These are phyloP conservation scores for Pycnonotus jocosus DNA, from an alignment of 2,113 vertebrate species.

Conservation along the genomic window DNA sequence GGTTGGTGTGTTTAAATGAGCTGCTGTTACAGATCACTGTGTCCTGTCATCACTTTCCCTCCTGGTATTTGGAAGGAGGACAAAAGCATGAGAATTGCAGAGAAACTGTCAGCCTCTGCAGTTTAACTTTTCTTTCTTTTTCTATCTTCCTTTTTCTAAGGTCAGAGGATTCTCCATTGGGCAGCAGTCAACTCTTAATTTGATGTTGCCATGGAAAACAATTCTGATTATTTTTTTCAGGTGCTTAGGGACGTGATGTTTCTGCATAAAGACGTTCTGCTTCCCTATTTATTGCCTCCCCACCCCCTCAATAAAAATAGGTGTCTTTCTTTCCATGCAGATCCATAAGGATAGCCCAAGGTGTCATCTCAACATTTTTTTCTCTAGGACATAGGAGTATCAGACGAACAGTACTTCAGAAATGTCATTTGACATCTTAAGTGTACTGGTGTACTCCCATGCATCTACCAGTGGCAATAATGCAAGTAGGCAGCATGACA, in stretches of 20 bases:
- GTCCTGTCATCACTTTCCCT: not conserved
- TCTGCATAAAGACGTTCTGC: not conserved
- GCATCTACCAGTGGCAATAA: not conserved
- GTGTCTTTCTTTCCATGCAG: not conserved
- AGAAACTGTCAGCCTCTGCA: not conserved
- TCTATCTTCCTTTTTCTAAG: not conserved
- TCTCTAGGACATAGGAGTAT: not conserved
- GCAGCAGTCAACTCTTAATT: not conserved
- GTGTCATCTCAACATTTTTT: not conserved
- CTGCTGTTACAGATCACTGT: not conserved
- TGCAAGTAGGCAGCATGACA: not conserved
- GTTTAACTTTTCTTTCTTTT: not conserved
- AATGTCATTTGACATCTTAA: not conserved
- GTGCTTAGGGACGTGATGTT: not conserved
- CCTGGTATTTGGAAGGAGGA: not conserved
- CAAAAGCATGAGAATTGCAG: not conserved
- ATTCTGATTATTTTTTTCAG: not conserved
- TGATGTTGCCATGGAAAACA: not conserved
- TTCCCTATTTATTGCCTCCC: not conserved
- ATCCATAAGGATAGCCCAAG: not conserved
- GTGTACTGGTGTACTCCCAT: not conserved
- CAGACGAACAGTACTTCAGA: not conserved
- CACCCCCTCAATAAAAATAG: not conserved
- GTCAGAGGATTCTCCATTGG: not conserved
- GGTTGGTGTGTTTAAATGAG: not conserved